A percentile compares a stretch with the other conserved stretches of the same genome.
Conservation (phyloP, 2,888 invertebrate genomes). For the Apodemia mormo region DNA sequence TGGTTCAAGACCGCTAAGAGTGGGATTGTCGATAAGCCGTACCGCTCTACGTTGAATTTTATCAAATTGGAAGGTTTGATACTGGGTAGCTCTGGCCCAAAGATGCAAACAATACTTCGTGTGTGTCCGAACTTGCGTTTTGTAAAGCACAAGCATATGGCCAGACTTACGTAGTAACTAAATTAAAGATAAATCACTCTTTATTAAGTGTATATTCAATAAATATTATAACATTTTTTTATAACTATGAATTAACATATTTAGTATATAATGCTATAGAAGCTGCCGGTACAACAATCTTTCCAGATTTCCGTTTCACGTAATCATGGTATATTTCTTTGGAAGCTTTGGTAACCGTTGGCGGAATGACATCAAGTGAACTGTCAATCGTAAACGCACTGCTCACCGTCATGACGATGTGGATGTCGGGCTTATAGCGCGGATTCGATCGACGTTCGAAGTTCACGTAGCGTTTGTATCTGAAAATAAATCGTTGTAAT, state of each 20-base stretch:
- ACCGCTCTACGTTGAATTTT: no score
- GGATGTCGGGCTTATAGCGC: slow-evolving; percentile 69
- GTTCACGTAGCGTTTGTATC: slow-evolving; percentile 83
- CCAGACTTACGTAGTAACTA: no score
- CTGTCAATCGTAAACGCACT: slow-evolving; percentile 85
- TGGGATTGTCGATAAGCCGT: no score
- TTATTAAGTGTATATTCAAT: background rate
- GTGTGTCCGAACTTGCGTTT: no score
- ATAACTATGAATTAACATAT: slow-evolving; percentile 55
- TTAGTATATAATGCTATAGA: slow-evolving; percentile 56
- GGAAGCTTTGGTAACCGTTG: slow-evolving; percentile 83
- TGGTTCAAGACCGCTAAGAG: no score
- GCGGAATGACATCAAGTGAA: slow-evolving; percentile 84
- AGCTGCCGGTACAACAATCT: slow-evolving; percentile 55
- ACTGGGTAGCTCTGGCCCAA: no score
- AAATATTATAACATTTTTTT: background rate
- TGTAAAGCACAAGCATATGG: no score
- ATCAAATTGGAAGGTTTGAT: no score
- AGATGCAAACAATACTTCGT: no score
- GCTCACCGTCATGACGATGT: slow-evolving; percentile 81
- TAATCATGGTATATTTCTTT: slow-evolving; percentile 87
- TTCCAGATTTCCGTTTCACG: slow-evolving; percentile 80
- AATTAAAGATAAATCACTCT: no score
- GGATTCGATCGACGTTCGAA: slow-evolving; percentile 84
- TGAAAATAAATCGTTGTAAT: slow-evolving; percentile 43